Evolutionary conservation across 2,888 invertebrate species (phyloP), one percentile per base, ranked within the genome.

Genomic region (Watsonalla binaria): DNA sequence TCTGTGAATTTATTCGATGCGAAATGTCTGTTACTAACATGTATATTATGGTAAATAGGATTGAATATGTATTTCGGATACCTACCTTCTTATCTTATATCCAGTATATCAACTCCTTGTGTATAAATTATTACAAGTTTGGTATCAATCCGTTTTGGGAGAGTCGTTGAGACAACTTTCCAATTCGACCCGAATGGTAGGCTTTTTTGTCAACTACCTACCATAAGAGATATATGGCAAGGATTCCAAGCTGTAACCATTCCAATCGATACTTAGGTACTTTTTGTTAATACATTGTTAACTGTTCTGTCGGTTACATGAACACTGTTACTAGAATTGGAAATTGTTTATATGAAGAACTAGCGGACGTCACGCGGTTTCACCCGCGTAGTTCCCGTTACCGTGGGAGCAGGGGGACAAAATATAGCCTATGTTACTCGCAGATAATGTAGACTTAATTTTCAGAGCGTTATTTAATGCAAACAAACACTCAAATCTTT

Each of bases 131-230:
- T 51, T 54, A 66, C 72, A 60, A 56, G 65, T 68, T 68, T 68
- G 70, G 68, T 63, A 62, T 70, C 68, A 58, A 56, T 56, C 79
- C 82, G 58, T 72, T 80, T 82, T 73, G 84, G 83, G 46, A 53
- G 63, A 54, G 66, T 59, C 66, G 63, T 59, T 55, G 68, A 70
- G 72, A 66, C 80, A 77, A 80, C 83, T 83, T 84, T 84, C 80
- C 75, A 81, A 80, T 70, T 78, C 71, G 72, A 6, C 71, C 69
- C 63, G 70, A 66, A 76, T 69, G 77, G 75, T 70, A 80, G 74
- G 59, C 57, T 72, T 78, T n/a, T 79, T 80, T 80, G 69, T 65
- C 58, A 54, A 57, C 62, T 55, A 59, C 74, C 62, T 55, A 59
- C 74, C 65, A 66, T 72, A 70, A 56, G 57, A 62, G 59, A 7